phyloP scores from a whole-genome alignment of 2,113 vertebrate genomes.

The Sisor rabdophorus region DNA sequence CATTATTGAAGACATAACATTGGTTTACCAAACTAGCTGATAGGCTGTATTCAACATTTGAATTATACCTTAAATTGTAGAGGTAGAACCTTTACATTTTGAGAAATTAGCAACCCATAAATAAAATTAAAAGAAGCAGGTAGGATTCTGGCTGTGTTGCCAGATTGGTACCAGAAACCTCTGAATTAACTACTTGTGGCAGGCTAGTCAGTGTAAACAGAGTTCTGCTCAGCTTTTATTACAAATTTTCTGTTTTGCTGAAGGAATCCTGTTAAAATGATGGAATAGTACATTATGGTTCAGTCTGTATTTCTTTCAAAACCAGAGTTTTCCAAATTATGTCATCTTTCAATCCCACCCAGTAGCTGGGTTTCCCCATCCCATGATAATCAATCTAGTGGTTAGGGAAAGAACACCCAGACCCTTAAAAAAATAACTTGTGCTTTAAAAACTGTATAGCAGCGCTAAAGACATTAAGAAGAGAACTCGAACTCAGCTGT shows the following conservation, averaged over 20 bases:
- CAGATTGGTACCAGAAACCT: too few relatives aligned
- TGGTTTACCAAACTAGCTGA: not conserved
- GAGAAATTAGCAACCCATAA: not conserved
- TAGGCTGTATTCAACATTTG: too few relatives aligned
- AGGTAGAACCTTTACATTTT: not conserved
- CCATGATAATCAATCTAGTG: slow-evolving; percentile 4
- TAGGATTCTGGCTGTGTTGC: not conserved
- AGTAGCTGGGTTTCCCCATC: not conserved
- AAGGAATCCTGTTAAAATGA: not conserved
- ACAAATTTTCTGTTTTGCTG: not conserved
- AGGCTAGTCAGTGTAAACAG: not conserved
- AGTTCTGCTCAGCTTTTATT: not conserved
- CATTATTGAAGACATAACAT: not conserved
- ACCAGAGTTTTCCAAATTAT: not conserved
- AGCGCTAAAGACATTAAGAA: not conserved
- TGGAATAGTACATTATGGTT: not conserved
- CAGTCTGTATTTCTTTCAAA: not conserved
- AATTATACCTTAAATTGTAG: not conserved
- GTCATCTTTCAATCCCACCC: slow-evolving; percentile 3
- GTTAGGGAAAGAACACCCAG: not conserved
- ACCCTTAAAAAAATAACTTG: not conserved
- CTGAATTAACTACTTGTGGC: slow-evolving; percentile 2
- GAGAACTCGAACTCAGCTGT: not conserved
- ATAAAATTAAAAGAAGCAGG: not conserved
- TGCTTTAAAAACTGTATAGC: not conserved